Evolutionary conservation across 2,797 vertebrate genomes (phyloP), one percentile per base, ranked within the genome.

Genomic region (Mormyrops boulengeri): DNA sequence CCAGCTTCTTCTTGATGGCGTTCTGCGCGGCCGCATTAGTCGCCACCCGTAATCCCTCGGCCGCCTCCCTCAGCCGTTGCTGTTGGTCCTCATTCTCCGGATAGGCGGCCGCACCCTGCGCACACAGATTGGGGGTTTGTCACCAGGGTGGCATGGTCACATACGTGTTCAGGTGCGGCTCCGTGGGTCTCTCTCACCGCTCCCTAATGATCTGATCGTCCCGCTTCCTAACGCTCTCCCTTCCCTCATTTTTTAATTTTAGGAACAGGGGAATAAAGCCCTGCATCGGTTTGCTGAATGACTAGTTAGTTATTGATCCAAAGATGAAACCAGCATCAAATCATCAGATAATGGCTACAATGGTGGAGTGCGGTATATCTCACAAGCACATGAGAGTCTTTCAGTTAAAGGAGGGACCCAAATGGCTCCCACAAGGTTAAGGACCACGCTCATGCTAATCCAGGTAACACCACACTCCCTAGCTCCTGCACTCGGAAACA

Each of bases 41-140:
- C 77, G 98, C 99, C 17, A 99, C 98, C 0, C 99, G 95, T 53
- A 99, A 95, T 0, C 98, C 99, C 92, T 99, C 98, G 0, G 99
- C 99, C 0, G 99, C 99, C 92, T 99, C 99, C 88, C 98, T 94
- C 87, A 99, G 96, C 88, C 97, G 96, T 94, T 99, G 99, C 92
- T 99, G 99, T 90, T 99, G 98, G 94, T 99, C 98, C 93, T 99
- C 98, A 2, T 98, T 99, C 90, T 99, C 99, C 4, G 99, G 99
- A 92, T 99, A 98, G 50, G 99, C 99, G 34, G 99, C 99, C 60
- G 99, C 99, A 62, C 99, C 99, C 99, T 99, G 92, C n/a, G 55
- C 87, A 77, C 2, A 86, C 0, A 30, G 86, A 92, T 73, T 0
- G 9, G 62, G 57, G n/a, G n/a, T n/a, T 7, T 7, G 49, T 11